phyloP scores from a whole-genome alignment of 2,113 vertebrate species.

The Alligator sinensis region DNA sequence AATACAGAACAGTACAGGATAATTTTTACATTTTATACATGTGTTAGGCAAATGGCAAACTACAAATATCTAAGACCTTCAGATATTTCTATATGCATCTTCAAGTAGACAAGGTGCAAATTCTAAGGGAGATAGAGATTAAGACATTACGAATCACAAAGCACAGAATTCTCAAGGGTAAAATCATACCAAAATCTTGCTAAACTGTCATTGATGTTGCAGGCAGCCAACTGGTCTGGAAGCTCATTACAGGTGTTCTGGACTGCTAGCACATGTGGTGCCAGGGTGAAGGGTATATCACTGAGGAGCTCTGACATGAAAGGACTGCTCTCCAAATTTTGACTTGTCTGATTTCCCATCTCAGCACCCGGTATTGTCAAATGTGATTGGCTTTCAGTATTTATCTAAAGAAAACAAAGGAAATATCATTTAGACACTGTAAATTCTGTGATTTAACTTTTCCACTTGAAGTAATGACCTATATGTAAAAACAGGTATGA shows the following conservation, averaged over 20 bases:
- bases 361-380: background rate
- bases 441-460: background rate
- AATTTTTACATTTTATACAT: background rate
- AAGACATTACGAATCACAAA: constrained; percentile 80
- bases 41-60: background rate
- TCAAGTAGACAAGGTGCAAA: constrained; percentile 20
- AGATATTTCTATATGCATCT: background rate
- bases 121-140: background rate
- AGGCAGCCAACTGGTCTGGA: constrained; percentile 84
- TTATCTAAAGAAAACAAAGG: constrained; percentile 58
- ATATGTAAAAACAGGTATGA: background rate
- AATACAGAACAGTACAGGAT: background rate
- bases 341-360: constrained; percentile 51
- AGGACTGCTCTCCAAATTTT: constrained; percentile 69
- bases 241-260: constrained; percentile 81
- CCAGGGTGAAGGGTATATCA: constrained; percentile 93
- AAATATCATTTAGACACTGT: background rate
- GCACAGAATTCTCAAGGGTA: constrained; percentile 95
- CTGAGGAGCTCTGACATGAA: constrained; percentile 87
- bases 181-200: constrained; percentile 95
- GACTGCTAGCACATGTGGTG: constrained; percentile 89
- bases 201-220: constrained; percentile 86
- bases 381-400: constrained; percentile 39
- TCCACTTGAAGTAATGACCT: background rate
- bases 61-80: background rate